Conservation (phyloP, 2,113 vertebrate genomes). For the Tylochromis polylepis region DNA sequence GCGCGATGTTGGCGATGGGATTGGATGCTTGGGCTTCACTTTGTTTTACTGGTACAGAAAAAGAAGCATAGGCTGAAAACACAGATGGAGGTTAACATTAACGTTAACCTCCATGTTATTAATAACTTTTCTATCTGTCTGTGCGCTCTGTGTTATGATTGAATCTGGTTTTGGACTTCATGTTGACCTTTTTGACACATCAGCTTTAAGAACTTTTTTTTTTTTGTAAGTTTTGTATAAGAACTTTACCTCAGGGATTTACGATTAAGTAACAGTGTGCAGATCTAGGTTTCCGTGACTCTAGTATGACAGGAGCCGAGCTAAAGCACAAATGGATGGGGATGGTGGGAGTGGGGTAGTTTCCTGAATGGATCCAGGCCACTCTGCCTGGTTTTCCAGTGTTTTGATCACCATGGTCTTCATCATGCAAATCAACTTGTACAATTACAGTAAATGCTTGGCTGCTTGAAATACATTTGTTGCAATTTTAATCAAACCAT, state of each 20-base stretch:
- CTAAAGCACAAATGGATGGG: neutral
- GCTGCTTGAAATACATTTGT: neutral
- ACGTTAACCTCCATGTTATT: constrained; percentile 13
- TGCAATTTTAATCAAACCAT: neutral
- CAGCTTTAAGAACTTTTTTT: constrained; percentile 27
- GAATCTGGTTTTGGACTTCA: constrained; percentile 69
- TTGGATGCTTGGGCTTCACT: neutral
- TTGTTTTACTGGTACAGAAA: neutral
- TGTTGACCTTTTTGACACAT: constrained; percentile 65
- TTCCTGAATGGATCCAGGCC: neutral
- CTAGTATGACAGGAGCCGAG: neutral
- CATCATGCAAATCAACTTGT: neutral
- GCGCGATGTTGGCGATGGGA: neutral
- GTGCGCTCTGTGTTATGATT: constrained; percentile 67
- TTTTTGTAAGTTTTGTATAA: neutral
- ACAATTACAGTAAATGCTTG: neutral
- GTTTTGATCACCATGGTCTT: neutral
- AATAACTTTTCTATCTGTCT: neutral
- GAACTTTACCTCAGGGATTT: neutral
- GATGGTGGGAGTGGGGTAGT: neutral
- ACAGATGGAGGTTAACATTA: neutral
- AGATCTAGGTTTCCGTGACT: neutral
- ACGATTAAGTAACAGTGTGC: neutral
- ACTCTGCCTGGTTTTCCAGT: neutral
- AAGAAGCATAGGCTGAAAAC: neutral